Evolutionary conservation across 2,888 invertebrate species (phyloP).

Genomic region (Drosophila testacea): DNA sequence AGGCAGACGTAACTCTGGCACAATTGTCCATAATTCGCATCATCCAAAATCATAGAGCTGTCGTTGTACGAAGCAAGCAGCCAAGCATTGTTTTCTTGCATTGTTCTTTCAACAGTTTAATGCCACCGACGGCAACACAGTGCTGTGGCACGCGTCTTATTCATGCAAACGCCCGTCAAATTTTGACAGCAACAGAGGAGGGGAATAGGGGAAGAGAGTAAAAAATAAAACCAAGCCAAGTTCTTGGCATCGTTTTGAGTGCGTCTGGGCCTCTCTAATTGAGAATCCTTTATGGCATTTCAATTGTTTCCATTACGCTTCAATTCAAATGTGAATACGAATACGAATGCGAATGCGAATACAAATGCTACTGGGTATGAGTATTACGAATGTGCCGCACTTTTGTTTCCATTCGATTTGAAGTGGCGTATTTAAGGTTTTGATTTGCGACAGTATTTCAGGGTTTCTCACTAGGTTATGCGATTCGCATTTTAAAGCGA

Average conservation of each 20-base stretch:
- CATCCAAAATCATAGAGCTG: constrained; percentile 21
- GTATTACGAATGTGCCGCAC: constrained; percentile 47
- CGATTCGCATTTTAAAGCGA: constrained; percentile 58
- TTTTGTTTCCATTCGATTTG: constrained; percentile 77
- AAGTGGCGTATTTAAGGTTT: constrained; percentile 83
- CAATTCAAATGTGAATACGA: constrained; percentile 59
- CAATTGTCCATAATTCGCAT: constrained; percentile 41
- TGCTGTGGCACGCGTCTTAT: constrained; percentile 72
- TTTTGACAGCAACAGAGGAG: constrained; percentile 75
- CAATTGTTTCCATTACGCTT: constrained; percentile 83
- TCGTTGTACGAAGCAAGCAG: not conserved
- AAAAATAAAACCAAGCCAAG: constrained; percentile 44
- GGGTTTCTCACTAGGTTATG: constrained; percentile 32
- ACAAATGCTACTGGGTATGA: constrained; percentile 2
- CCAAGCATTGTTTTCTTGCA: constrained; percentile 51
- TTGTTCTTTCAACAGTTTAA: constrained; percentile 67
- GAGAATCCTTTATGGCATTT: constrained; percentile 82
- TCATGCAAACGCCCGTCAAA: constrained; percentile 81
- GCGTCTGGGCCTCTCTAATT: constrained; percentile 73
- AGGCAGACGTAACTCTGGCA: constrained; percentile 3
- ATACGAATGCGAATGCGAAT: constrained; percentile 20
- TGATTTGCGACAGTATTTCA: constrained; percentile 82
- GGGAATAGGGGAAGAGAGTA: not conserved
- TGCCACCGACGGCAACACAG: constrained; percentile 45
- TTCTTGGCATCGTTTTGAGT: constrained; percentile 54